Evolutionary conservation across 2,113 vertebrate species (phyloP), one percentile per base, ranked within the genome.

Genomic region (Addax nasomaculatus): DNA sequence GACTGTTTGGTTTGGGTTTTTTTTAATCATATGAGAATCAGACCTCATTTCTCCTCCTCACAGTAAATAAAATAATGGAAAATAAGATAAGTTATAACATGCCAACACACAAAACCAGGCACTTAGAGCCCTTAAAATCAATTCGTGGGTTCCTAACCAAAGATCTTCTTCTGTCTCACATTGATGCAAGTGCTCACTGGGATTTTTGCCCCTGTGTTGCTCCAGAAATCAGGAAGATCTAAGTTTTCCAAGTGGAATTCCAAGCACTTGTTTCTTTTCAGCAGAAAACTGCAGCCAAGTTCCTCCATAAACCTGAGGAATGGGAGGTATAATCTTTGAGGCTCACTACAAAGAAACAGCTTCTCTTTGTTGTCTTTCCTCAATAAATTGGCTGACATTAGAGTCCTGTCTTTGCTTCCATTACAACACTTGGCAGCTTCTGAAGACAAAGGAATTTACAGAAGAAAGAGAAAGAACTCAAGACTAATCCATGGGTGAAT

Each of bases 331-430:
- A 60, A 89, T 90, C 90, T 91, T 43, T 93, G 93, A 94, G 70
- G 45, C 83, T 94, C 62, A 62, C 85, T 93, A 94, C 88, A 96
- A 95, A 96, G 73, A 85, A 90, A 85, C 8, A 64, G 55, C 19
- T 95, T 95, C 80, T 60, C 85, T 95, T 86, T 93, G 76, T 95
- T 96, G 90, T 93, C 95, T 96, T 96, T 85, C 88, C 84, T 95
- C 90, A 92, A 27, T 51, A 58, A 93, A 49, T 14, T 97, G 96
- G 85, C 78, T 95, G 81, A 90, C 92, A 43, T 89, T 25, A 76
- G 64, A 80, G 49, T 45, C 4, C 47, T 43, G 25, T 78, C 83
- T 88, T 84, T 49, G 39, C 91, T 89, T 96, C 96, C n/a, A 94
- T 81, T 84, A 97, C 57, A 86, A 84, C 70, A 86, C 25, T 91